Evolutionary conservation across 37 sponge, comb jelly and placozoan species (phyloP), one percentile per base, ranked within the genome.

Genomic region (Tethya wilhelma): DNA sequence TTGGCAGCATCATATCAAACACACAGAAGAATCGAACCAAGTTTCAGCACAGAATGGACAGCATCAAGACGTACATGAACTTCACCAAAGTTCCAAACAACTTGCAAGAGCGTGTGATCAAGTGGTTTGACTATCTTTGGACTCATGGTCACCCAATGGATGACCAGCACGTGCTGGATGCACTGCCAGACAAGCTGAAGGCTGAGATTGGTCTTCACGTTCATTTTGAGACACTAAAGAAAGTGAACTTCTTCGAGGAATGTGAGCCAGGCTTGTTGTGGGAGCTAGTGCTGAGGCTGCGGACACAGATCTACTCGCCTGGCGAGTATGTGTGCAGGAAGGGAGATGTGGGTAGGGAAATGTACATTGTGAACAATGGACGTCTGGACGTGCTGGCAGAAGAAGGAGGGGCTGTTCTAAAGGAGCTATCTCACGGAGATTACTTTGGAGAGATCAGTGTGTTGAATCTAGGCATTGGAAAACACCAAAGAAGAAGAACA

Each of bases 361-460:
- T 91, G 92, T 91, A 86, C 78, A 91, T 91, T 7, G 87, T 91
- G 4, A 86, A 81, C 39, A 81, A 66, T 28, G 92, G 92, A 2
- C 31, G 59, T 59, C 71, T 82, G 38, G 73, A 88, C 40, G 84
- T 82, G 28, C 38, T 73, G 5, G 55, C 59, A 9, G 78, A 77
- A 42, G 85, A 84, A 28, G 46, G 76, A 25, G 34, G 44, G 26
- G 70, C 29, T 2, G 69, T 56, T 26, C 42, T 68, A 12, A 38
- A 22, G 20, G 78, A 67, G 30, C 66, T 90, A 3, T 69, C 58
- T 12, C 77, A 69, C 26, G 91, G 91, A 23, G 75, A 80, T 38
- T 90, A 85, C 64, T 90, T 90, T 66, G 91, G 91, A 6, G 91
- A 90, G 58, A 90, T 90, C 73, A 74, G 86, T 49, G 71, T 90